These are phyloP conservation scores for Iselma pallidipennis DNA, from an alignment of 2,888 invertebrate genomes.

Conservation along the genomic window DNA sequence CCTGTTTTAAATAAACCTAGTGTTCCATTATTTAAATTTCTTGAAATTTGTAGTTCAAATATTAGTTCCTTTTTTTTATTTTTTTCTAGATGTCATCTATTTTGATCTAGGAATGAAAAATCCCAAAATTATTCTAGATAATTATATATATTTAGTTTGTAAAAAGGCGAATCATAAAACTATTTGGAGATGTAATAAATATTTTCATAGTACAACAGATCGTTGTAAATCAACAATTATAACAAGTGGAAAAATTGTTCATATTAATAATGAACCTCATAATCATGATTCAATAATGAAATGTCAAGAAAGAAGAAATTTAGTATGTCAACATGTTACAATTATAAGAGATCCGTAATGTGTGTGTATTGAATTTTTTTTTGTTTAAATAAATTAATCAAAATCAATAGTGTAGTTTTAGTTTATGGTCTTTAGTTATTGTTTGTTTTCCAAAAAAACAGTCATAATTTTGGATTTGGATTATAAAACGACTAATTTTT, in stretches of 20 bases:
- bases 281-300: slow-evolving; percentile 38
- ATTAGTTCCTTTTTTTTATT: neutral
- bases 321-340: slow-evolving; percentile 39
- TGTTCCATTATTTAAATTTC: too few relatives aligned
- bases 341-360: slow-evolving; percentile 32
- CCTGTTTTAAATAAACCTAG: neutral
- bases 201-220: slow-evolving; percentile 32
- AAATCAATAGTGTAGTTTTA: too few relatives aligned
- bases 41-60: neutral
- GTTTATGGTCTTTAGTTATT: too few relatives aligned
- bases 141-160: slow-evolving; percentile 35
- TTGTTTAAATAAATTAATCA: too few relatives aligned
- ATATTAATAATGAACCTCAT: slow-evolving; percentile 37
- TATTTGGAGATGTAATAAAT: slow-evolving; percentile 39
- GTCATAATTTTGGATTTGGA: too few relatives aligned
- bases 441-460: too few relatives aligned
- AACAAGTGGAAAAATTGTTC: slow-evolving; percentile 40
- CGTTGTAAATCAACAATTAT: slow-evolving; percentile 43
- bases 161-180: slow-evolving; percentile 32
- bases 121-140: slow-evolving; percentile 39
- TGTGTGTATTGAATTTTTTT: too few relatives aligned
- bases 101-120: slow-evolving; percentile 40
- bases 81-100: slow-evolving; percentile 38
- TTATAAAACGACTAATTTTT: slow-evolving; percentile 19
- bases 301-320: slow-evolving; percentile 34